Base-by-base conservation (phyloP, 2,797 vertebrate species). In the Poecilia gillii region DNA sequence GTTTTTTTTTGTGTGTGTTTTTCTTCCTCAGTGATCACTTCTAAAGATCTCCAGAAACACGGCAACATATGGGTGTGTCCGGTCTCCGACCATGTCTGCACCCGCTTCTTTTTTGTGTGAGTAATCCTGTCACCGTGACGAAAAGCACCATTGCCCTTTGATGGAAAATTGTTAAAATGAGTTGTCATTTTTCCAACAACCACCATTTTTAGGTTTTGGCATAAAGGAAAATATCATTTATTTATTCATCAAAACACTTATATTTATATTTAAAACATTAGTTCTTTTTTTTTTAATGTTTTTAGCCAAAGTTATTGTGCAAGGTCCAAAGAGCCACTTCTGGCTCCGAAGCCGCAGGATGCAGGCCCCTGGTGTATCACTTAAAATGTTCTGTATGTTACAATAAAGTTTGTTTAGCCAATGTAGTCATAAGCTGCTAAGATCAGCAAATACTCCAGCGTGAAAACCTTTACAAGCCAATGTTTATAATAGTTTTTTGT, bases 61-160 rank as follows among this genome's bases (percentile, higher is more conserved):
- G 98, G 98, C 39, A 99, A 99, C 96, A 99, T 99, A 94, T 99
- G 99, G 99, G 99, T 99, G 88, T 99, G 99, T 95, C 99, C 99
- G 0, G 97, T 99, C 76, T 99, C 98, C 0, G 98, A 99, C 91
- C 98, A 99, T 0, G 98, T 99, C 93, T 99, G 98, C 94, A 99
- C 98, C 47, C 97, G 98, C 90, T 99, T 99, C 96, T 99, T 99
- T 96, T 99, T 99, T 91, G 98, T 99, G 98, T 99, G 90, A 99
- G 98, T 98, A 83, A 83, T 59, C 13, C 0, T 2, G 33, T 18
- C 20, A 25, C n/a, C 72, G 78, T 55, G 4, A 47, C 43, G 12
- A 76, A 66, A 76, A 62, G 4, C 2, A 68, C 23, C 2, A 76
- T 0, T 1, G 41, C 12, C 41, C 2, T 43, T n/a, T 28, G n/a